These are phyloP conservation scores for Nomada fucata DNA, from an alignment of 2,888 invertebrate genomes.

Conservation along the genomic window DNA sequence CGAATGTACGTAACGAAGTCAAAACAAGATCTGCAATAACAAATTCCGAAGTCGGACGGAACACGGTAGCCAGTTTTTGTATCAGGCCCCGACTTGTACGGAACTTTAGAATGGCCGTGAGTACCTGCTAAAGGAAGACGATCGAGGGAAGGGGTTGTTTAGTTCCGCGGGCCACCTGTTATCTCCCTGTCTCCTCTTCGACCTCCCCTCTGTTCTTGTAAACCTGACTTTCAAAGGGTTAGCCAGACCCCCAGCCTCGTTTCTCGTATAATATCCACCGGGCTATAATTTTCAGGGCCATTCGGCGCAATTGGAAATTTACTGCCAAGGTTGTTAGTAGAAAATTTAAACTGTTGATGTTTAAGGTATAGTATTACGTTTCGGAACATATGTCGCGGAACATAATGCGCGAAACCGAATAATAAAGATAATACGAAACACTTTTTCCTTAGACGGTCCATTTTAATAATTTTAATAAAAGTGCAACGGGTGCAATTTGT, in stretches of 20 bases:
- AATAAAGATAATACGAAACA: too few relatives aligned
- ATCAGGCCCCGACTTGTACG: constrained; percentile 63
- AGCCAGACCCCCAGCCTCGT: constrained; percentile 63
- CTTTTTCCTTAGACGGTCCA: too few relatives aligned
- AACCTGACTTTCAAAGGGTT: constrained; percentile 61
- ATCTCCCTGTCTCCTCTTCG: constrained; percentile 73
- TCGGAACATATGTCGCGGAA: too few relatives aligned
- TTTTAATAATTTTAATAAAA: too few relatives aligned
- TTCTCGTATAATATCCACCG: constrained; percentile 30
- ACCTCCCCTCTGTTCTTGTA: constrained; percentile 43
- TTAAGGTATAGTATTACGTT: not conserved
- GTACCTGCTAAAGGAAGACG: constrained; percentile 50
- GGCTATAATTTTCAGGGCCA: constrained; percentile 11
- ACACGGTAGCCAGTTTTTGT: constrained; percentile 79
- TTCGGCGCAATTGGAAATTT: not conserved
- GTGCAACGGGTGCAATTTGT: too few relatives aligned
- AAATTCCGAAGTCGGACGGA: constrained; percentile 70
- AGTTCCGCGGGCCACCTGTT: constrained; percentile 82
- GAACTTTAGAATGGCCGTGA: constrained; percentile 46
- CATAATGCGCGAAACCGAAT: too few relatives aligned
- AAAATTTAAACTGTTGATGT: not conserved
- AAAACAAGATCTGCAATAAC: constrained; percentile 30
- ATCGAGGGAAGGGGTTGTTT: constrained; percentile 76
- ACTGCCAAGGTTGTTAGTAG: not conserved
- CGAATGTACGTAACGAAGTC: constrained; percentile 44